phyloP scores from a whole-genome alignment of 2,113 vertebrate species.

The Tapirus terrestris region DNA sequence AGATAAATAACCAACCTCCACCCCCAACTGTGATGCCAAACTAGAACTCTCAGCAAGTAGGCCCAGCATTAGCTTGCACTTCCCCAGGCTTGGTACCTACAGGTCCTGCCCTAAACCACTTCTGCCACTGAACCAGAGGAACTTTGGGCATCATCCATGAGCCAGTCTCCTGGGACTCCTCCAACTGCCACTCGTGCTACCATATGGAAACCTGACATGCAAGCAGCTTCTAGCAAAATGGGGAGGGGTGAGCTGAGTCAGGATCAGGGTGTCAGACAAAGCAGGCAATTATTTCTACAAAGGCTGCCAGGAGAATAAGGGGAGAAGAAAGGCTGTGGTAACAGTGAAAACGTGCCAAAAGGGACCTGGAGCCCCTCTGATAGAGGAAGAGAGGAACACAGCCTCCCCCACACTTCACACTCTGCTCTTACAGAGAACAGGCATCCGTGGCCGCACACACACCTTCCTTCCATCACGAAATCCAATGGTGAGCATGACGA shows the following conservation, averaged over 20 bases:
- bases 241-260: neutral
- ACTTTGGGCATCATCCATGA: neutral
- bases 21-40: neutral
- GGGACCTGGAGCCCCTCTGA: neutral
- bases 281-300: neutral
- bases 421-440: neutral
- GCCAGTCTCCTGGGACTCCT: neutral
- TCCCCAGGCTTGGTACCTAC: rapidly evolving
- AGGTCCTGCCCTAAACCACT: neutral
- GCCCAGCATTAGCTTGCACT: no score
- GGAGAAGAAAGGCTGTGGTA: neutral
- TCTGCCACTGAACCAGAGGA: neutral
- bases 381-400: neutral
- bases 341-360: neutral
- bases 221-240: neutral
- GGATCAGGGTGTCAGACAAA: neutral
- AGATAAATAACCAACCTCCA: neutral
- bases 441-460: neutral
- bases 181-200: neutral
- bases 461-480: neutral
- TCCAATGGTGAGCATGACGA: neutral
- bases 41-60: neutral
- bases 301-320: neutral
- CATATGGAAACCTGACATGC: neutral
- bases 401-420: no score